Percentiles rank a stretch among this genome's conserved stretches.
Conservation (phyloP, 2,888 invertebrate genomes). For the Patella pellucida region DNA sequence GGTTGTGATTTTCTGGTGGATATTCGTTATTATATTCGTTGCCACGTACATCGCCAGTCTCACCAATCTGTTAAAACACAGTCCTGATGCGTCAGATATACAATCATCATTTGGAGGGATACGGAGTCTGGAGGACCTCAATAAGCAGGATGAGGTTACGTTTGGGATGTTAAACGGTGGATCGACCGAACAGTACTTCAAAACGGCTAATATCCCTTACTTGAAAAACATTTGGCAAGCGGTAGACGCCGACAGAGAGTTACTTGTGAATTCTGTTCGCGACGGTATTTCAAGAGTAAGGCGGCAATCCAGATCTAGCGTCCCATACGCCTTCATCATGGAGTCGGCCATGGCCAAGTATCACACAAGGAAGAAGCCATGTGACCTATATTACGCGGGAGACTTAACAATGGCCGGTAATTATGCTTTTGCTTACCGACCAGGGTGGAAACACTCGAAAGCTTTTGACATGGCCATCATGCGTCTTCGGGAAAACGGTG, state of each 20-base stretch:
- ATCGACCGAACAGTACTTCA: conserved; percentile 41
- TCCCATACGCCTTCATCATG: conserved; percentile 52
- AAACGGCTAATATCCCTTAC: conserved; percentile 32
- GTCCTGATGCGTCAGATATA: conserved; percentile 28
- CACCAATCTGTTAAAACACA: conserved; percentile 51
- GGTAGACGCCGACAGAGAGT: conserved; percentile 22
- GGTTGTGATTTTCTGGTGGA: conserved; percentile 56
- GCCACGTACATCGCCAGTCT: conserved; percentile 56
- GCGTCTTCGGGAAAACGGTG: conserved; percentile 43
- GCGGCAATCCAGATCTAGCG: conserved; percentile 28
- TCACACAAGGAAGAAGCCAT: conserved; percentile 44
- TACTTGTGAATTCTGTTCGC: conserved; percentile 24
- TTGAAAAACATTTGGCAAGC: conserved; percentile 25
- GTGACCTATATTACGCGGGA: conserved; percentile 55
- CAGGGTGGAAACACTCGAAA: conserved; percentile 27
- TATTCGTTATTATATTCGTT: conserved; percentile 53
- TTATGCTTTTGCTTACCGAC: conserved; percentile 44
- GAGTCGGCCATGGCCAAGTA: conserved; percentile 59
- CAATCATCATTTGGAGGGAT: neutral
- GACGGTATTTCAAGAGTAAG: conserved; percentile 45
- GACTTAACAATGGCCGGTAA: conserved; percentile 40
- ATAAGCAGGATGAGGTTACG: conserved; percentile 38
- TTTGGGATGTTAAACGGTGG: conserved; percentile 44
- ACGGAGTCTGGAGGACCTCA: conserved; percentile 47
- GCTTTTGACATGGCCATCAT: conserved; percentile 43